These are phyloP conservation scores for Agriopis marginaria DNA, from an alignment of 2,888 invertebrate species.

Conservation along the genomic window DNA sequence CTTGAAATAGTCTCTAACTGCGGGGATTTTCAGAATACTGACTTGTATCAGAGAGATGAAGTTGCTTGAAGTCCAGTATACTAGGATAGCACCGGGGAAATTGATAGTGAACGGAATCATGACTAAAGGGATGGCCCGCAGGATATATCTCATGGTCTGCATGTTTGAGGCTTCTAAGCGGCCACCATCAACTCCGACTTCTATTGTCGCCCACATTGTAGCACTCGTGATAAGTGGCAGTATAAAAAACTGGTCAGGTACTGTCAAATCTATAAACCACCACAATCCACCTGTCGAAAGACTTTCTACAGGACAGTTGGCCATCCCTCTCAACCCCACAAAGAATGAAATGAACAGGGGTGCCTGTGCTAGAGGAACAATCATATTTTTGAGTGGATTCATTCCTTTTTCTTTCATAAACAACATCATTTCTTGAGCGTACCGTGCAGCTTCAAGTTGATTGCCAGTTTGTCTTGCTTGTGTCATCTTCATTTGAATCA, in stretches of 20 bases:
- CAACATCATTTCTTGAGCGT: conserved; percentile 91
- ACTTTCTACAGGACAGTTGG: conserved; percentile 96
- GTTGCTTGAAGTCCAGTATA: conserved; percentile 96
- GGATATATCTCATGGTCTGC: conserved; percentile 90
- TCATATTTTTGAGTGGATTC: conserved; percentile 92
- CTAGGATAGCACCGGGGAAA: conserved; percentile 95
- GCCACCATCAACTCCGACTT: conserved; percentile 92
- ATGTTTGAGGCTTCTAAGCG: conserved; percentile 89
- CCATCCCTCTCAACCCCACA: conserved; percentile 94
- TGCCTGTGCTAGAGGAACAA: conserved; percentile 93
- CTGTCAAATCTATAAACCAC: conserved; percentile 97
- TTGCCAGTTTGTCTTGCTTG: conserved; percentile 95
- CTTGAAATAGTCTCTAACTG: conserved; percentile 90
- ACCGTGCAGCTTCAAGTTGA: conserved; percentile 90
- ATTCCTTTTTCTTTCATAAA: conserved; percentile 94
- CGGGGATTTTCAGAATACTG: conserved; percentile 90
- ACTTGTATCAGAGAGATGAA: conserved; percentile 94
- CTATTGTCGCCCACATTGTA: conserved; percentile 93
- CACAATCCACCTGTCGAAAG: conserved; percentile 94
- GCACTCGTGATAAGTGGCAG: conserved; percentile 94
- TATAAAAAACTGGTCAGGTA: conserved; percentile 95
- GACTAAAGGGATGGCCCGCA: conserved; percentile 91
- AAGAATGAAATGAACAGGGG: conserved; percentile 98
- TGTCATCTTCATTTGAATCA: conserved; percentile 93
- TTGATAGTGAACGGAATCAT: conserved; percentile 95